A percentile compares a stretch with the other conserved stretches of the same genome.
phyloP scores from a whole-genome alignment of 2,888 invertebrate species.

The Brenthis ino region DNA sequence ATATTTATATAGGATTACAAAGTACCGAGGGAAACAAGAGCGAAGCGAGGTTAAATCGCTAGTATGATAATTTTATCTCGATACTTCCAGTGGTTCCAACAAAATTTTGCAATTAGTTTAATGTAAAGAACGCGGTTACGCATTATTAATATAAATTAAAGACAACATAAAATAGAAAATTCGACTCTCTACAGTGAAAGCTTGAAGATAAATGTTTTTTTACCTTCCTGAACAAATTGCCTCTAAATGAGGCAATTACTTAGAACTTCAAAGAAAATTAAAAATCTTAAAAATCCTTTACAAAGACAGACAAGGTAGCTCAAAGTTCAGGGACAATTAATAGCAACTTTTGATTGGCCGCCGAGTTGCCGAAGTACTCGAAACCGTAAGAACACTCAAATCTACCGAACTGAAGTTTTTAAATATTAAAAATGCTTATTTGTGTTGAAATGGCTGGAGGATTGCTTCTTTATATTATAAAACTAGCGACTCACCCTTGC shows the following conservation, averaged over 20 bases:
- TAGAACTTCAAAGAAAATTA: slow-evolving; percentile 17
- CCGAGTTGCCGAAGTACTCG: slow-evolving; percentile 1
- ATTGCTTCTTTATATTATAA: neutral
- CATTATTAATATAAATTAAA: slow-evolving; percentile 1
- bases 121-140: no score
- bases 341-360: slow-evolving; percentile 23
- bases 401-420: slow-evolving; percentile 21
- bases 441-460: neutral
- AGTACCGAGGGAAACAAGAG: no score
- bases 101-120: no score
- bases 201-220: neutral
- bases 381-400: slow-evolving; percentile 26
- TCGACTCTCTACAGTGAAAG: neutral
- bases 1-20: no score
- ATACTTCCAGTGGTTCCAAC: no score
- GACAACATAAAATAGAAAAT: neutral
- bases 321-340: slow-evolving; percentile 20
- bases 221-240: slow-evolving; percentile 2
- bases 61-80: neutral
- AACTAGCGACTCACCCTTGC: no score
- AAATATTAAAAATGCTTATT: neutral
- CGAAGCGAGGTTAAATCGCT: no score
- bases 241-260: slow-evolving; percentile 9
- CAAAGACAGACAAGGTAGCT: slow-evolving; percentile 1
- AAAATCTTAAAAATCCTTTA: slow-evolving; percentile 11